Conservation (phyloP, 2,888 invertebrate genomes). For the Lypha dubia region DNA sequence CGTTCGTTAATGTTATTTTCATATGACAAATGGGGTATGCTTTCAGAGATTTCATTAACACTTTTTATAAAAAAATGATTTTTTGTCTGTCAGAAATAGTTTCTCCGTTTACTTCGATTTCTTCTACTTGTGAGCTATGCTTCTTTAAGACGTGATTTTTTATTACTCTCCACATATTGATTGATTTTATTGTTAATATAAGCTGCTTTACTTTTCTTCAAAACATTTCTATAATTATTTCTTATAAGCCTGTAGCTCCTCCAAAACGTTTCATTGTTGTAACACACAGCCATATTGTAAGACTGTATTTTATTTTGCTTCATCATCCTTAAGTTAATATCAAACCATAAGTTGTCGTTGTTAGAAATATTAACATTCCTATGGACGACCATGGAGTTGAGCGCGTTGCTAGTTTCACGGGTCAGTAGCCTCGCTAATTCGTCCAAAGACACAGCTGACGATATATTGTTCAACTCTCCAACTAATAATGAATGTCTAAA, state of each 20-base stretch:
- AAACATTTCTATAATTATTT: constrained; percentile 2
- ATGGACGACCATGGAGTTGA: neutral
- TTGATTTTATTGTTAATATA: neutral
- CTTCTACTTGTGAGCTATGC: neutral
- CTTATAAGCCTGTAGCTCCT: constrained; percentile 1
- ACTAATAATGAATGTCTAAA: constrained; percentile 1
- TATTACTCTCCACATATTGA: neutral
- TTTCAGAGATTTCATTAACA: no score
- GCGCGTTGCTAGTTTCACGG: neutral
- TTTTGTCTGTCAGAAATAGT: neutral
- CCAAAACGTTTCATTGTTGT: neutral
- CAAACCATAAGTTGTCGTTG: neutral
- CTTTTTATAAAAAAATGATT: no score
- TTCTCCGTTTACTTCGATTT: neutral
- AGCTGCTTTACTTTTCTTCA: neutral
- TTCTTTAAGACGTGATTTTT: neutral
- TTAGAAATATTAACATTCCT: neutral
- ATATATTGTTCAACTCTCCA: neutral
- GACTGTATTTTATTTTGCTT: neutral
- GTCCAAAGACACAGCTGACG: neutral
- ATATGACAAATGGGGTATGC: no score
- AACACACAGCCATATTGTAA: constrained; percentile 4
- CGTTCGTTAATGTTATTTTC: no score
- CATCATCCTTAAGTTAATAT: neutral
- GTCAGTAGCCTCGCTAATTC: neutral